phyloP scores from a whole-genome alignment of 2,113 vertebrate genomes.

The Dipodomys ordii region DNA sequence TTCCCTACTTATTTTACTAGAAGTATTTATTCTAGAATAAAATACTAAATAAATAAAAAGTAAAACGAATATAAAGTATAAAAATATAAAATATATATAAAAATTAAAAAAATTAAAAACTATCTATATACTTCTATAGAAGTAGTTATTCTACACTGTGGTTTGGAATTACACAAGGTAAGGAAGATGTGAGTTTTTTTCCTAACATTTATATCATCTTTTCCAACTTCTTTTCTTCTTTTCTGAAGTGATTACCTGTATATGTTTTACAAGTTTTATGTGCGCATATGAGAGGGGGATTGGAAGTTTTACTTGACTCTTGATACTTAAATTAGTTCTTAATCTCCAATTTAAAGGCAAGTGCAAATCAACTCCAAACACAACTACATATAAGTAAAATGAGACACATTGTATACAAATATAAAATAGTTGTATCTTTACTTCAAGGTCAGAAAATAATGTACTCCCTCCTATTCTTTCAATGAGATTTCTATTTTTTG shows the following conservation, averaged over 20 bases:
- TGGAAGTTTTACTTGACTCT: background rate
- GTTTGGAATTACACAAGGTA: background rate
- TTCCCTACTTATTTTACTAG: no score
- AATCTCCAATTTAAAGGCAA: background rate
- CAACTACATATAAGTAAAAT: background rate
- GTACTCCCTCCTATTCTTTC: background rate
- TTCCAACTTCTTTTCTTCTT: background rate
- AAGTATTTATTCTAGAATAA: no score
- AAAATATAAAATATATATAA: no score
- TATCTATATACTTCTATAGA: no score
- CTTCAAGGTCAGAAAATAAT: background rate
- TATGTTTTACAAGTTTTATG: background rate
- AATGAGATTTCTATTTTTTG: background rate
- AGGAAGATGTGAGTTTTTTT: background rate
- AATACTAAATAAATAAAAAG: no score
- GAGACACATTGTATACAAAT: background rate
- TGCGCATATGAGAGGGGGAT: background rate
- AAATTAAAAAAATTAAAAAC: no score
- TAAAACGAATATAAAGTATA: no score
- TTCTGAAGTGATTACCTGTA: background rate
- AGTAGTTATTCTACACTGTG: background rate
- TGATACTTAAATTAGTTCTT: background rate
- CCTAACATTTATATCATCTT: background rate
- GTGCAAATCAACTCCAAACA: background rate
- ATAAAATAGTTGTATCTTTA: background rate